A percentile compares a stretch with the other conserved stretches of the same genome.
Conservation (phyloP, 2,888 invertebrate species). For the Corbicula japonica region DNA sequence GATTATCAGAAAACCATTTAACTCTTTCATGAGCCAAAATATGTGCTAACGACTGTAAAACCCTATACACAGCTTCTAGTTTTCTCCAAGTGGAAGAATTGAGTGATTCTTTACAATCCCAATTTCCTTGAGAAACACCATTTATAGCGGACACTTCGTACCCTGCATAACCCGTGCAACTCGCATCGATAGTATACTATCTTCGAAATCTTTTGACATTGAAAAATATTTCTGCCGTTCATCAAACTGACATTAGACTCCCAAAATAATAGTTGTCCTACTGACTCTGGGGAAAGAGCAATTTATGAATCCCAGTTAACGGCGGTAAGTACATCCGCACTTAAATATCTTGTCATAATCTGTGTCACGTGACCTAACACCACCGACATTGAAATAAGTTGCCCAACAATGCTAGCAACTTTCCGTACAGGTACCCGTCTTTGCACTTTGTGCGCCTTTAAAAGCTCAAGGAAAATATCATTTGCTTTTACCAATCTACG, state of each 20-base stretch:
- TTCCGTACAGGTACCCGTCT: slow-evolving; percentile 30
- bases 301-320: slow-evolving; percentile 26
- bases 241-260: not conserved
- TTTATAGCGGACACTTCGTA: slow-evolving; percentile 24
- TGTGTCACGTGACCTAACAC: slow-evolving; percentile 60
- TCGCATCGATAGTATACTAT: slow-evolving; percentile 40
- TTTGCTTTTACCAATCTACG: no score
- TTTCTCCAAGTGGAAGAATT: slow-evolving; percentile 47
- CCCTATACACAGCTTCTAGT: slow-evolving; percentile 14
- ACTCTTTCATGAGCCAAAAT: slow-evolving; percentile 7
- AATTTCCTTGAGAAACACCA: slow-evolving; percentile 13
- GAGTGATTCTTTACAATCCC: slow-evolving; percentile 11
- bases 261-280: slow-evolving; percentile 18
- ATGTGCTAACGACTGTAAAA: slow-evolving; percentile 3
- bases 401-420: slow-evolving; percentile 60
- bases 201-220: not conserved
- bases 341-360: slow-evolving; percentile 61
- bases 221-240: not conserved
- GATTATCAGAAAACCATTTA: slow-evolving; percentile 47
- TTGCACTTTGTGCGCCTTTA: no score
- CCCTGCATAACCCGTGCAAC: slow-evolving; percentile 18
- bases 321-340: slow-evolving; percentile 41
- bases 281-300: not conserved
- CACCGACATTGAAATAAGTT: slow-evolving; percentile 61
- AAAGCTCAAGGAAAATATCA: no score